phyloP scores from a whole-genome alignment of 2,888 invertebrate species.

The Rhimphoctona megacephalus region DNA sequence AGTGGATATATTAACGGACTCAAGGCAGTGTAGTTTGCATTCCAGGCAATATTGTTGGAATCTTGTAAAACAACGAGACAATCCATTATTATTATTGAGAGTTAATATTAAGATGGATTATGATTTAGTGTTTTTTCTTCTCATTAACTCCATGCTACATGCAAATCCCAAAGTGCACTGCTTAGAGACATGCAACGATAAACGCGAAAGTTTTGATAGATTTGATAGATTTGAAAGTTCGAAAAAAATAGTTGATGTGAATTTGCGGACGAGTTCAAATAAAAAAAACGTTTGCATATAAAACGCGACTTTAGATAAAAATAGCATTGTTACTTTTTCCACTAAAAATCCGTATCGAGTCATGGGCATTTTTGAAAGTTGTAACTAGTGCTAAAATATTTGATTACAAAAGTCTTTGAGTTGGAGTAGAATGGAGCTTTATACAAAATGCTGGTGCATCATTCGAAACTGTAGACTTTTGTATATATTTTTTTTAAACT shows the following conservation, averaged over 20 bases:
- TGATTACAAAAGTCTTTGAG: background rate
- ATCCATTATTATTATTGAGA: constrained; percentile 39
- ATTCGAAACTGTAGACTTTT: constrained; percentile 4
- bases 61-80: constrained; percentile 79
- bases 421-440: constrained; percentile 15
- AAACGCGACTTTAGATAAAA: background rate
- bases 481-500: background rate
- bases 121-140: constrained; percentile 32
- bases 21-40: constrained; percentile 83
- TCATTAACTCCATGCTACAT: constrained; percentile 61
- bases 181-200: constrained; percentile 66
- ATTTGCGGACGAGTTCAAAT: constrained; percentile 1
- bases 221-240: too few relatives aligned
- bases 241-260: background rate
- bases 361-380: background rate
- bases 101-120: constrained; percentile 49
- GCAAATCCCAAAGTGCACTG: constrained; percentile 64
- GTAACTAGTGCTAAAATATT: background rate
- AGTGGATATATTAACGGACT: constrained; percentile 75
- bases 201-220: constrained; percentile 64
- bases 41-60: constrained; percentile 81
- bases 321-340: background rate
- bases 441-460: constrained; percentile 56
- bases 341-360: background rate
- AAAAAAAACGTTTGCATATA: background rate